Evolutionary conservation across 2,888 invertebrate genomes (phyloP), one percentile per base, ranked within the genome.

Genomic region (Serrognathus titanus): DNA sequence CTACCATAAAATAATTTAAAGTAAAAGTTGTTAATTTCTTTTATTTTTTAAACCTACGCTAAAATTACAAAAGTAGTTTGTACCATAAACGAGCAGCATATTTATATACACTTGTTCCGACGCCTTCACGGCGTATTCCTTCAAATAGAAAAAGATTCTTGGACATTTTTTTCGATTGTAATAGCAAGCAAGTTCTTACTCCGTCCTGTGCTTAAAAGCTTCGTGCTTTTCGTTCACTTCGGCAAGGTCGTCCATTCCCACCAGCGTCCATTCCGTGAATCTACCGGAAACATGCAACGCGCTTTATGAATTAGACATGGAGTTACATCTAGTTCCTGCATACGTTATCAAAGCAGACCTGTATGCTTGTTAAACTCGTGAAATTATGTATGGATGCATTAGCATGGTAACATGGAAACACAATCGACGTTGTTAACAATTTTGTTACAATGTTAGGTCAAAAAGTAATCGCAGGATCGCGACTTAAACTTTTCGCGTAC

Each of bases 241-340:
- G 48, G 38, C 66, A 50, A 66, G 63, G 49, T 73, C 72, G 53
- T 72, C 72, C 52, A 66, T 63, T 51, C 67, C 62, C 55, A 74
- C 71, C 63, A 74, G 61, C 47, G 75, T 74, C 74, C 75, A 75
- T 66, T 75, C 74, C 61, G 74, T 74, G 61, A 66, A 63, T 63
- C 73, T 74, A 68, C 59, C 54, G 45, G 53, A 61, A 57, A 69
- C 69, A 71, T 71, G 71, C 70, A 70, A 69, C 66, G 68, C 66
- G 66, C 64, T n/a, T 38, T 55, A 45, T 20, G 46, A 60, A 60
- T 55, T 59, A 24, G 39, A 58, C 57, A 51, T 12, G 41, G 51
- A 43, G 31, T 36, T 45, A 58, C 57, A 51, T 12, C 46, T 48
- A 43, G 31, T 36, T 45, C 48, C 49, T 55, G 50, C 55, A 50